These are phyloP conservation scores for Pedicia rivosa DNA, from an alignment of 2,888 invertebrate genomes.

Conservation along the genomic window DNA sequence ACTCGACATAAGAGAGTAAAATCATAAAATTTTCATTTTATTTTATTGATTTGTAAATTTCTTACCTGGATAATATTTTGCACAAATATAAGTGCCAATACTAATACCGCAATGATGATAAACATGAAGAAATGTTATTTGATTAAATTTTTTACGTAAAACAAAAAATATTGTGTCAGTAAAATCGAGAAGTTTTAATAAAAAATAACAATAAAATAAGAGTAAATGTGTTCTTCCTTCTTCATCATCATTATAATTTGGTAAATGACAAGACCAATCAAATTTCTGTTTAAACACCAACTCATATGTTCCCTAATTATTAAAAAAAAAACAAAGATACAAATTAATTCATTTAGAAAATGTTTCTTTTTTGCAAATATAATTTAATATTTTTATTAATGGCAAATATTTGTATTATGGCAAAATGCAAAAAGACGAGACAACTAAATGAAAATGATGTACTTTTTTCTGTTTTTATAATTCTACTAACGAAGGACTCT, in stretches of 20 bases:
- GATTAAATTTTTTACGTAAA: constrained; percentile 48
- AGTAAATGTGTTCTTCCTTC: no score
- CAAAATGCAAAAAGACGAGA: no score
- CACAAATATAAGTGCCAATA: constrained; percentile 37
- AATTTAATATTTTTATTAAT: no score
- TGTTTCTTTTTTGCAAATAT: no score
- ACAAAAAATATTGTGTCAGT: constrained; percentile 53
- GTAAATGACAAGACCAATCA: background rate
- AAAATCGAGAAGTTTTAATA: constrained; percentile 45
- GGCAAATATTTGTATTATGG: no score
- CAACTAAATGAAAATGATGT: no score
- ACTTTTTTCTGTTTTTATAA: no score
- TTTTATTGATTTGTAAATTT: no score
- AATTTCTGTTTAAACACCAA: background rate
- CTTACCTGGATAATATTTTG: constrained; percentile 39
- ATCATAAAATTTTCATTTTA: no score
- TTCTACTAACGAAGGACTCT: no score
- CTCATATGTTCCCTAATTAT: no score
- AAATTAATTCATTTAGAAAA: background rate
- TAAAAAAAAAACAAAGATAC: background rate
- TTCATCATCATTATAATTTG: background rate
- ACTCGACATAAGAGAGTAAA: no score
- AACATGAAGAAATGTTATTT: constrained; percentile 50
- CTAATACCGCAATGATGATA: constrained; percentile 62
- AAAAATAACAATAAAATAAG: constrained; percentile 37